Percentiles rank a stretch among this genome's conserved stretches.
These are phyloP conservation scores for Rattus rattus DNA, from an alignment of 2,113 vertebrate species.

Conservation along the genomic window DNA sequence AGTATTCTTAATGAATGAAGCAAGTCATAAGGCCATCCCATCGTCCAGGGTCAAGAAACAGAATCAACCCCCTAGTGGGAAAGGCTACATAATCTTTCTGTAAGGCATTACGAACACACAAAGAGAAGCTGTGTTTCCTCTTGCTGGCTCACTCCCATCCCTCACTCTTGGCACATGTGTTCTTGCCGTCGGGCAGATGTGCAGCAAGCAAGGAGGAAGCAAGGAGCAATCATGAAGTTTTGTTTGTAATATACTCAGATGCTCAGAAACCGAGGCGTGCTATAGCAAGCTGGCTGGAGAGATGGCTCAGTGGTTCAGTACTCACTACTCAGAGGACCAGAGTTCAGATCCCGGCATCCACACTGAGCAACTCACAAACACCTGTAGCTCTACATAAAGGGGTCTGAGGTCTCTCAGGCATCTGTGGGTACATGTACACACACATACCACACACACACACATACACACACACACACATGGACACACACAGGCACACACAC, in stretches of 20 bases:
- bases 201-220: conserved; percentile 26
- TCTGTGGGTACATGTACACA: not conserved
- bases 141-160: not conserved
- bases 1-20: not conserved
- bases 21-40: conserved; percentile 48
- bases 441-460: no score
- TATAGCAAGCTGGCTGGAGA: not conserved
- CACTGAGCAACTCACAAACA: not conserved
- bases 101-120: not conserved
- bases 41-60: not conserved
- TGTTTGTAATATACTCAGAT: not conserved
- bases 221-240: not conserved
- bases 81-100: not conserved
- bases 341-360: not conserved
- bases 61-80: not conserved
- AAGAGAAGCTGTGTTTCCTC: not conserved
- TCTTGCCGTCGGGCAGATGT: not conserved
- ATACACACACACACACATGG: no score
- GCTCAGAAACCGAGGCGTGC: not conserved
- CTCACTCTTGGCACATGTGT: not conserved
- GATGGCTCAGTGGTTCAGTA: not conserved
- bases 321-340: not conserved
- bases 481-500: no score
- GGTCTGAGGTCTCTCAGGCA: not conserved
- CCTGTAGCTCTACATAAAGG: not conserved